Base-by-base conservation (phyloP, 1,140 invertebrate species). In the Aporrectodea caliginosa region DNA sequence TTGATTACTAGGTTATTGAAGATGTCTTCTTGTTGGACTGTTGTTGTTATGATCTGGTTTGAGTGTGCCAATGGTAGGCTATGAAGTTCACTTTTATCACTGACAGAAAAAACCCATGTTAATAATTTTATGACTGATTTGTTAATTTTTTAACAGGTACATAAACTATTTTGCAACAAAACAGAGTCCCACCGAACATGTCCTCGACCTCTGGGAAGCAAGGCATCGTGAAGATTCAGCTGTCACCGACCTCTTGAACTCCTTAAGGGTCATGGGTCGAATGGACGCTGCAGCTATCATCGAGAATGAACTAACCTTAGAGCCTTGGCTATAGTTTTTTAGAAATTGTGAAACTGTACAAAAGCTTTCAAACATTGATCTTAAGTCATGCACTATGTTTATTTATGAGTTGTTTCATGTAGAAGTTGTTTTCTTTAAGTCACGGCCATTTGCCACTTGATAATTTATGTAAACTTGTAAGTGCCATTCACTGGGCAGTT, bases 141-240 rank as follows among this genome's bases (percentile, higher is more conserved):
- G n/a, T n/a, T n/a, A n/a, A n/a, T n/a, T n/a, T 58, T 58, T 58
- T 12, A 12, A 22, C 43, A 93, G 93, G 86, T 98, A 98, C 88
- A 96, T 96, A 76, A 96, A 96, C 85, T 98, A 95, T 90, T 97
- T 98, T 86, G 95, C 96, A 58, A 96, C 95, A 68, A 97, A 98
- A 89, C 91, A 93, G 80, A 97, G 95, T 83, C 96, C 96, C n/a
- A 98, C 96, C 32, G 96, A 98, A 84, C 93, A 95, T 87, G 97
- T 98, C 83, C 90, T 98, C 79, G 95, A 97, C 88, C 87, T 98
- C 82, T 98, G 96, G 96, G 96, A 98, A 88, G 95, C 95, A 69
- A 90, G 95, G 77, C 94, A 96, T 78, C 90, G 94, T 73, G 93
- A 94, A 82, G 92, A 94, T 35, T 93, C 93, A 43, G 94, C 95